Conservation (phyloP, 1,140 invertebrate species). For the Limonius californicus region DNA sequence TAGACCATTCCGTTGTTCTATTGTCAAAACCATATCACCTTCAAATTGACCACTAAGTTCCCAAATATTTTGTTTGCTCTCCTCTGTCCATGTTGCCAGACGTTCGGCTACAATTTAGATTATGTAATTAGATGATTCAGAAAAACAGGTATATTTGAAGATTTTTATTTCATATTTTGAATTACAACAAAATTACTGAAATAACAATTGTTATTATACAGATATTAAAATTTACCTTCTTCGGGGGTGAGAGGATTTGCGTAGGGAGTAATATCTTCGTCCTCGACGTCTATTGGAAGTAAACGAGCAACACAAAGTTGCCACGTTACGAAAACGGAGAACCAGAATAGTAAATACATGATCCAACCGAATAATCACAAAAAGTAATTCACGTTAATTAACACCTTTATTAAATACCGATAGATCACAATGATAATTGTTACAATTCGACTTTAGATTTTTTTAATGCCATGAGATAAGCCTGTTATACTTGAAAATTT, state of each 20-base stretch:
- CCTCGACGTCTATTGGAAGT: neutral
- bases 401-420: too few species aligned
- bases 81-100: slow-evolving; percentile 19
- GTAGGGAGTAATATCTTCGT: neutral
- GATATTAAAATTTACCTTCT: neutral
- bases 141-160: neutral
- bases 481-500: too few species aligned
- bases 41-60: slow-evolving; percentile 50
- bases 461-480: too few species aligned
- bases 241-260: neutral
- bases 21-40: slow-evolving; percentile 51
- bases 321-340: neutral
- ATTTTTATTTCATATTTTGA: too few species aligned
- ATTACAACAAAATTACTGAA: too few species aligned
- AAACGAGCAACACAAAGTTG: neutral
- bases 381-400: too few species aligned
- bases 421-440: too few species aligned
- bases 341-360: too few species aligned
- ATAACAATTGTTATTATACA: too few species aligned
- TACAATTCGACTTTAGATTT: too few species aligned
- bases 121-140: neutral
- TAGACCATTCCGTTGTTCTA: slow-evolving; percentile 46
- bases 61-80: slow-evolving; percentile 23
- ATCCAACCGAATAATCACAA: too few species aligned
- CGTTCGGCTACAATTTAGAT: slow-evolving; percentile 13